Conservation (phyloP, 2,113 vertebrate genomes). For the Heptranchias perlo region DNA sequence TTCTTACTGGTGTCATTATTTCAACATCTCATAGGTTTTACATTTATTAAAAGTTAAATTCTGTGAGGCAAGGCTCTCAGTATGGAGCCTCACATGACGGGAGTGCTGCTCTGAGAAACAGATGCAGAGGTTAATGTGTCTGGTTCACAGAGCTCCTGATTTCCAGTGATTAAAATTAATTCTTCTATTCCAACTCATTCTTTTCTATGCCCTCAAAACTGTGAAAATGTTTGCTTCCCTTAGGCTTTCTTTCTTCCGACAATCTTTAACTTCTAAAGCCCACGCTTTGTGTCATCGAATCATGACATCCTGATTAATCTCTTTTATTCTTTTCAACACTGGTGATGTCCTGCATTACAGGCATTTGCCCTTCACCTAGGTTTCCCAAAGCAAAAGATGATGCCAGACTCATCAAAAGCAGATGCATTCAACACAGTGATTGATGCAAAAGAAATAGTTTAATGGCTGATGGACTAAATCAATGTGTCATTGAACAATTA, state of each 20-base stretch:
- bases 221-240: neutral
- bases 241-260: neutral
- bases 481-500: too few relatives aligned
- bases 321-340: neutral
- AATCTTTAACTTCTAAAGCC: neutral
- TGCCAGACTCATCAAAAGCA: too few relatives aligned
- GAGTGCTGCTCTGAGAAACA: neutral
- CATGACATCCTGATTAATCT: neutral
- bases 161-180: neutral
- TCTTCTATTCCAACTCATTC: neutral
- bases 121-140: neutral
- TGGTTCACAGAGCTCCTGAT: neutral
- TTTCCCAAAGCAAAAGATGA: too few relatives aligned
- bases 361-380: neutral
- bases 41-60: neutral
- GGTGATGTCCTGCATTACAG: neutral
- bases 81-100: neutral
- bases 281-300: neutral
- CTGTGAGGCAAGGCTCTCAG: neutral
- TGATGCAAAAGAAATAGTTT: too few relatives aligned
- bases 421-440: too few relatives aligned
- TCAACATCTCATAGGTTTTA: neutral
- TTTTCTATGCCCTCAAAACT: neutral
- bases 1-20: neutral
- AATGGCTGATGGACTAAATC: too few relatives aligned